Base-by-base conservation (phyloP, 2,888 invertebrate species). In the Ligdia adustata region DNA sequence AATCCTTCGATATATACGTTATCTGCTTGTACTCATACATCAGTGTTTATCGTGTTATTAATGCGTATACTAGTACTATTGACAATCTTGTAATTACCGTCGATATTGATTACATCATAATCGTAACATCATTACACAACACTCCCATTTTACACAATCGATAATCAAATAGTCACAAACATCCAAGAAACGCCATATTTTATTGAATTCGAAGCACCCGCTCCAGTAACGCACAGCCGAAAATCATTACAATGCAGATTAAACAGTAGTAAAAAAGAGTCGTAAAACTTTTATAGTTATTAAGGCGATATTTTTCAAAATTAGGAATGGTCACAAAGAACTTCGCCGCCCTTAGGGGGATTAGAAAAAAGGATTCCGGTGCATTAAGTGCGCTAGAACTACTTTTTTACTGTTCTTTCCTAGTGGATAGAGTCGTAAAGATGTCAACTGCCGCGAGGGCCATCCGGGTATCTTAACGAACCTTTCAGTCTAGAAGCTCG, bases 231-330 rank as follows among this genome's bases (percentile, higher is more conserved):
- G 80, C 76, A 77, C 75, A 69, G 64, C 63, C 59, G 61, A 64
- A 62, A 54, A 57, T 74, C 72, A 75, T 84, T 79, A 77, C 72
- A 63, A 72, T 66, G 65, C 75, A 86, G 83, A 85, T 87, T 88
- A 87, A 87, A 87, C 80, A 82, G 85, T 83, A 84, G 82, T 89
- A 87, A 89, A 88, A n/a, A 69, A 80, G 49, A 52, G 50, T 79
- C 80, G 76, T 89, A 75, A 88, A 88, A 75, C 56, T 78, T 82
- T 84, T 82, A 85, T 84, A 71, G 76, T 72, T 79, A 77, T 78
- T 72, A 73, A 68, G 72, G 72, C 69, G 68, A 80, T 82, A 82
- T 80, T 82, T 82, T 75, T 72, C 66, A 65, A 79, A 87, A 81
- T 82, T 79, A 72, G 75, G 79, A 82, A 81, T 78, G 70, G 67